Evolutionary conservation across 2,888 invertebrate species (phyloP), one percentile per base, ranked within the genome.

Genomic region (Plebejus argus): DNA sequence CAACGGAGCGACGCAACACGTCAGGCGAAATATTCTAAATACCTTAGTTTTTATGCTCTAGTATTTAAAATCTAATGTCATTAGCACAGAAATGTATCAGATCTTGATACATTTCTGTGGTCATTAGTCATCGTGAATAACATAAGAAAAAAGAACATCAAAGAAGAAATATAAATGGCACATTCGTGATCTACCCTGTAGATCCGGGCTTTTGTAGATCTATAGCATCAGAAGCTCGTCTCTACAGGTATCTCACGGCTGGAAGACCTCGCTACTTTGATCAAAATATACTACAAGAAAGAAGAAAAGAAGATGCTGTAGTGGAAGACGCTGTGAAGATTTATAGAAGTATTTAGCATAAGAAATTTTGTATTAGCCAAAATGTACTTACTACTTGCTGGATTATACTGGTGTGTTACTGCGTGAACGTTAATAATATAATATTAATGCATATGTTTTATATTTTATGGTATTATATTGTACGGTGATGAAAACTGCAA

Each of bases 231-330:
- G 98, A 98, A 98, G 98, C 98, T 98, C 98, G 98, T 98, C 98
- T 98, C 98, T 98, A 98, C 98, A 98, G 98, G 98, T 98, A 98
- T 98, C 98, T 98, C 98, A 98, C 98, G 98, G 98, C 97, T 97
- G 97, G 96, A 96, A 96, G 96, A 96, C 96, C 96, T 95, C 96
- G 96, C 96, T 95, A 95, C 96, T 94, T 87, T 84, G 18, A 53
- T 23, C 61, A 78, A 79, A 76, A 76, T 76, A 28, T 70, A 45
- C 58, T 28, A 56, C 70, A 76, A 75, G 70, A 76, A 53, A 72
- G 79, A 81, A 80, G 56, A 81, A 33, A n/a, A 53, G 12, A 45
- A 45, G 3, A 39, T 39, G 20, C 6, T 49, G n/a, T 4, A 15
- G 6, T 33, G 28, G 15, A 66, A 61, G 61, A 61, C 12, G 28